Conservation (phyloP, 2,113 vertebrate genomes). For the Chitala chitala region DNA sequence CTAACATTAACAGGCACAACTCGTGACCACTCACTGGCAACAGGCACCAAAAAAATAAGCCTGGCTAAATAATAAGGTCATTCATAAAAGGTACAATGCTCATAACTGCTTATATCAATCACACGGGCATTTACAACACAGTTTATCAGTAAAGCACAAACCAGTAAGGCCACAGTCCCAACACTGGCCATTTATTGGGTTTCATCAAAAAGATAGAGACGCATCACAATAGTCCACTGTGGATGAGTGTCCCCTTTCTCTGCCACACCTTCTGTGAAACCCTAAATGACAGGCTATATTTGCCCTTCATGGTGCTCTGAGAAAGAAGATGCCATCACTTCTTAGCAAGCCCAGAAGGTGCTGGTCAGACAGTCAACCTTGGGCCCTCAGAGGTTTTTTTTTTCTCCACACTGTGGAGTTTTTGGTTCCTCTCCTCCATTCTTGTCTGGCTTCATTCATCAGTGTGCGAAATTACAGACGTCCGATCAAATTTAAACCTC, state of each 20-base stretch:
- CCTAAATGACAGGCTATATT: background rate
- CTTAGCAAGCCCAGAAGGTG: no score
- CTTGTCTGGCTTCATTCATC: no score
- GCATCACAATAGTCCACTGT: background rate
- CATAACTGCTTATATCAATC: background rate
- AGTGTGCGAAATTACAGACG: no score
- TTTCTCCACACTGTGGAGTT: no score
- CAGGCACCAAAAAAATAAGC: background rate
- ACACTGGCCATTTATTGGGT: background rate
- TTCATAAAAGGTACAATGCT: background rate
- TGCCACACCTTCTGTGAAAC: background rate
- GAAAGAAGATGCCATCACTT: no score
- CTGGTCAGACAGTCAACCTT: no score
- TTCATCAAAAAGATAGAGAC: background rate
- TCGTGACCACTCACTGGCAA: background rate
- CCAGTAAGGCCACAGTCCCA: background rate
- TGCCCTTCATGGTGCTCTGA: no score
- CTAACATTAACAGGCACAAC: slow-evolving; percentile 20
- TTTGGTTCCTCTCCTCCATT: no score
- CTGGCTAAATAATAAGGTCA: background rate
- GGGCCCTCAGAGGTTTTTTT: no score
- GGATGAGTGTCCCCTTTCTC: background rate
- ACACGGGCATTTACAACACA: background rate
- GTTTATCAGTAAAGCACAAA: no score
- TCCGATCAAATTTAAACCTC: no score